phyloP scores from a whole-genome alignment of 2,113 vertebrate species.

The Caranx ignobilis region DNA sequence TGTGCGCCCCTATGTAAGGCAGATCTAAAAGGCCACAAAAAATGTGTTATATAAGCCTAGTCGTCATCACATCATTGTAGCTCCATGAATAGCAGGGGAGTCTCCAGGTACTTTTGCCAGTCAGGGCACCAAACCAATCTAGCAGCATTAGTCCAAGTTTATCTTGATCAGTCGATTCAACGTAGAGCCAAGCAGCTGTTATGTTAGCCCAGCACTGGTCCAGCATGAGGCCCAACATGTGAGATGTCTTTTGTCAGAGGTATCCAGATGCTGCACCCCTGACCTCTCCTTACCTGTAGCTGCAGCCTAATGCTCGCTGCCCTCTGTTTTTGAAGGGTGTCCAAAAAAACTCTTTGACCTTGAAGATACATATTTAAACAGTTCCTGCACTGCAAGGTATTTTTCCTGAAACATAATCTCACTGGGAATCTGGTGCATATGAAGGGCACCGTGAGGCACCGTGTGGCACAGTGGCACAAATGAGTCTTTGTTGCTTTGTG shows the following conservation, averaged over 20 bases:
- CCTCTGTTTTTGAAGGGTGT: neutral
- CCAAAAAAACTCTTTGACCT: conserved; percentile 39
- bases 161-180: neutral
- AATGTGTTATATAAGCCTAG: no score
- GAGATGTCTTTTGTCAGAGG: conserved; percentile 5
- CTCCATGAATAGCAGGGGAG: no score
- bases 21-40: no score
- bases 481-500: conserved; percentile 60
- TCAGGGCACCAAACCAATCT: neutral
- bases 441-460: conserved; percentile 40
- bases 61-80: no score
- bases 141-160: neutral
- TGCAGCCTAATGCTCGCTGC: neutral
- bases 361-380: conserved; percentile 44
- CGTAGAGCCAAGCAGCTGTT: neutral
- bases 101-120: neutral
- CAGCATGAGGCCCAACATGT: conserved; percentile 7
- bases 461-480: conserved; percentile 64
- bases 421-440: conserved; percentile 20
- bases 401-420: conserved; percentile 62
- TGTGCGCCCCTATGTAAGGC: no score
- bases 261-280: neutral
- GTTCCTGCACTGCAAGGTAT: conserved; percentile 24
- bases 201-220: neutral
- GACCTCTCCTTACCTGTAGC: conserved; percentile 4